Evolutionary conservation across 1,140 invertebrate species (phyloP), one percentile per base, ranked within the genome.

Genomic region (Drosophila navojoa): DNA sequence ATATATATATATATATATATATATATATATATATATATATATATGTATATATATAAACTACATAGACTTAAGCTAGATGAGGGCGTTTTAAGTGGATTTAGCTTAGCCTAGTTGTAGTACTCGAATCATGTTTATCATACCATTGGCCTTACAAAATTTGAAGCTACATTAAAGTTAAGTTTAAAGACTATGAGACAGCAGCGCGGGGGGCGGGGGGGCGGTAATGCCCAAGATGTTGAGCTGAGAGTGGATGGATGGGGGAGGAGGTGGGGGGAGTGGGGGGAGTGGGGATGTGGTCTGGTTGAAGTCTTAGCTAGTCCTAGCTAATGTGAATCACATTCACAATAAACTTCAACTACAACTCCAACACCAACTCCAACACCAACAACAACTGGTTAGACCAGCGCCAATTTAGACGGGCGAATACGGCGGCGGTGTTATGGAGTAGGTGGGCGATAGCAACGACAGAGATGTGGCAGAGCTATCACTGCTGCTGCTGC

Each of bases 391-490:
- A 45, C 60, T 62, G 60, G 60, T 62, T 52, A 27, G 35, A 62
- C 60, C 60, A 52, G 60, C 16, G 11, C 32, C 15, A 19, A 25
- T 16, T 27, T 62, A 32, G 52, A 81, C 71, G 7, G 77, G 76
- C 27, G 81, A 82, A 15, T 84, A 82, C 1, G 71, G 53, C 15
- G 79, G 79, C 11, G 79, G 79, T 2, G 79, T 79, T 32, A 79
- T 64, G 1, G 79, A 79, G 5, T 82, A 79, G 27, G 79, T 54
- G 4, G 79, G 52, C 49, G 79, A 81, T 5, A 53, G 55, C 49
- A 71, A 38, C 4, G 47, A 16, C 7, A 22, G 19, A 22, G 19
- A 32, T 32, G 40, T 3, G 42, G 42, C 57, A 32, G 42, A 55
- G 27, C 32, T 45, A 35, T 1, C 1, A 11, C 55, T 61, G 29